phyloP scores from a whole-genome alignment of 2,797 vertebrate species.

The Falco rusticolus region DNA sequence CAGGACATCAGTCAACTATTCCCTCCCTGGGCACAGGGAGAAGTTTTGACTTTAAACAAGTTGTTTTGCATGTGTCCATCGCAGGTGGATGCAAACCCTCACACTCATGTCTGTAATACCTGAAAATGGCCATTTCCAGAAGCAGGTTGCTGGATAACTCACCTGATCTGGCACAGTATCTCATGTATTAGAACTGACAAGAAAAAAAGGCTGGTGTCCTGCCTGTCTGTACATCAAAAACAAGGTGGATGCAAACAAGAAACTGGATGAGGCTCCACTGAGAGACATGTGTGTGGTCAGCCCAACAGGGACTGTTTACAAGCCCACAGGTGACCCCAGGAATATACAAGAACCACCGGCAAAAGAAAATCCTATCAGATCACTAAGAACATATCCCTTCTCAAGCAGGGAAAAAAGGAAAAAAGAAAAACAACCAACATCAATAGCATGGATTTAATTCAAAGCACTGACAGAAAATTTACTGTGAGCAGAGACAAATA shows the following conservation, averaged over 20 bases:
- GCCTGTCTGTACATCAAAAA: background rate
- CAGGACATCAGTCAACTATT: background rate
- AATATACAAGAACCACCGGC: background rate
- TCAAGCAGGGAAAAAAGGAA: background rate
- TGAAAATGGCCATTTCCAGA: background rate
- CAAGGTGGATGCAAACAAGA: background rate
- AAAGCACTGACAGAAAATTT: background rate
- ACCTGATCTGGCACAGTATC: background rate
- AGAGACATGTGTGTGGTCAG: background rate
- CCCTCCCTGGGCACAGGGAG: background rate
- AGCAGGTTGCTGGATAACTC: background rate
- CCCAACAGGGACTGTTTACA: background rate
- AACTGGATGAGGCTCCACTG: background rate
- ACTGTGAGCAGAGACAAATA: background rate
- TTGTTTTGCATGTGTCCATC: background rate
- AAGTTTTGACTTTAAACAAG: background rate
- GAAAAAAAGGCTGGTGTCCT: background rate
- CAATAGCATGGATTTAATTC: background rate
- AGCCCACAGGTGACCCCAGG: background rate
- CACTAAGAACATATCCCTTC: background rate
- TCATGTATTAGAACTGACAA: background rate
- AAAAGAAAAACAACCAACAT: background rate
- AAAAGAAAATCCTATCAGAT: background rate
- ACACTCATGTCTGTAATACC: background rate
- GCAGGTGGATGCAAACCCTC: background rate